Base-by-base conservation (phyloP, 2,888 invertebrate genomes). In the Plebejus melissa region DNA sequence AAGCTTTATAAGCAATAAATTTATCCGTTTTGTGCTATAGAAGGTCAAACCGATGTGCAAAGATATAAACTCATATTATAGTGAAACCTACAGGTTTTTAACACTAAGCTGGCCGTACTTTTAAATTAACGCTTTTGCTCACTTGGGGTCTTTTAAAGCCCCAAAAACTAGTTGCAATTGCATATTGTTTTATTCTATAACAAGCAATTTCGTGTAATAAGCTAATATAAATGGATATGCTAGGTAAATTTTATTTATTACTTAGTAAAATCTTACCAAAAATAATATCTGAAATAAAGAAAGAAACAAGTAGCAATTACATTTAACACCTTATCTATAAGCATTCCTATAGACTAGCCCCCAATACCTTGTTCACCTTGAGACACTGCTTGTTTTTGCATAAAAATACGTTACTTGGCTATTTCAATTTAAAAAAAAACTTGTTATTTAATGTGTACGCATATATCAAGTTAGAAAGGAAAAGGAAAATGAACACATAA, bases 291-390 rank as follows among this genome's bases (percentile, higher is more conserved):
- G 13, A 32, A 32, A 3, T 13, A 65, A 65, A 65, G 32, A 60
- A 22, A 60, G 11, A 60, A 60, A 60, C 6, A 60, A 60, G 60
- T 65, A 65, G 65, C 65, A 65, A 32, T 65, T 65, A 11, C 32
- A 32, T 3, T 60, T 22, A 60, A 32, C 7, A 54, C 28, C 38
- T 69, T 69, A 50, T n/a, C 71, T 72, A 1, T 50, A 50, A 71
- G 71, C 50, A 72, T 72, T 72, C 50, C 50, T 72, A 72, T 22
- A 22, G 71, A 28, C 50, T 50, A 72, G 54, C 72, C 72, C 72
- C 72, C 32, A 72, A 72, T 28, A 16, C 22, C 46, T 1, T 9
- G 72, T 54, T 72, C 50, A 72, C 54, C 72, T 72, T 72, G 72
- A 72, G 54, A 54, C 11, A 54, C 50, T 54, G 72, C 54, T 46